Percentiles rank a stretch among this genome's conserved stretches.
Conservation (phyloP, 2,797 vertebrate genomes). For the Staurois parvus region DNA sequence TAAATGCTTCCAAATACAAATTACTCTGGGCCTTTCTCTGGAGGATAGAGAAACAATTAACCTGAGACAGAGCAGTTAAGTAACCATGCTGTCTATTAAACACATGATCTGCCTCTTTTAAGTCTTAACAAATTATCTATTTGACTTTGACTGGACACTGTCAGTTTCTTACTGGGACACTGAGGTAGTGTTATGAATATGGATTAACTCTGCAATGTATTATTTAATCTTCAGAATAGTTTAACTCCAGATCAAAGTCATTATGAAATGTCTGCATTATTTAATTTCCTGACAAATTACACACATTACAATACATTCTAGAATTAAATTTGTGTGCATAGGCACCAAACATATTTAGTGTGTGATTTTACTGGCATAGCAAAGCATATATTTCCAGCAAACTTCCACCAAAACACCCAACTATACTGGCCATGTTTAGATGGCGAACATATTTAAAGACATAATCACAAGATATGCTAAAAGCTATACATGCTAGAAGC, state of each 20-base stretch:
- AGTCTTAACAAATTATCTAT: background rate
- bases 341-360: too few species aligned
- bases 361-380: too few species aligned
- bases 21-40: background rate
- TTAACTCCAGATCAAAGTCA: slow-evolving; percentile 18
- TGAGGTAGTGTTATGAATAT: slow-evolving; percentile 22
- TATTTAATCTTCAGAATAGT: slow-evolving; percentile 17
- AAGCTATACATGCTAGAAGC: too few species aligned
- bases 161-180: slow-evolving; percentile 3
- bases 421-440: too few species aligned
- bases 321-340: background rate
- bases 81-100: background rate
- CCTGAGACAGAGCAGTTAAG: background rate
- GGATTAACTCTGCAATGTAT: slow-evolving; percentile 11
- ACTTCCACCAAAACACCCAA: too few species aligned
- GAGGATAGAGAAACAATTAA: background rate
- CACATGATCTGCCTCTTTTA: background rate
- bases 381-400: too few species aligned
- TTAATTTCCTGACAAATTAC: background rate
- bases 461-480: too few species aligned
- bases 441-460: too few species aligned
- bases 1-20: background rate
- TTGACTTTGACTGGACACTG: slow-evolving; percentile 20
- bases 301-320: background rate
- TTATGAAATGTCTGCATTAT: background rate